Evolutionary conservation across 2,888 invertebrate species (phyloP).

Genomic region (Pseudococcus longispinus): DNA sequence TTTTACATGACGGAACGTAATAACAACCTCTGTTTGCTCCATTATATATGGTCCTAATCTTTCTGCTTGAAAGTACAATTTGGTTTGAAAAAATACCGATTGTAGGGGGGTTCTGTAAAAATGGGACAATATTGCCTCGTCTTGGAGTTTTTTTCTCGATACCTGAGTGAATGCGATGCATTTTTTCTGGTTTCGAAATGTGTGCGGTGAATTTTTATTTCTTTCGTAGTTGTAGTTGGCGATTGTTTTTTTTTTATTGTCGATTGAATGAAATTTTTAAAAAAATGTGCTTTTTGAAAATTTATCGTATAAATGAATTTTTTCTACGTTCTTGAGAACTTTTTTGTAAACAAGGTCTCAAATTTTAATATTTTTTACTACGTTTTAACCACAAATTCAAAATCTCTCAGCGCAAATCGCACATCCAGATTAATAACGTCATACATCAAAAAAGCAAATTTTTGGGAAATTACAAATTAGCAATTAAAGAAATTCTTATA

Average conservation of each 20-base stretch:
- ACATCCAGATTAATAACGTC: too few relatives aligned
- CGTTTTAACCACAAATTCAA: too few relatives aligned
- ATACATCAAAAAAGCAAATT: too few relatives aligned
- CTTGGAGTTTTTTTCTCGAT: background rate
- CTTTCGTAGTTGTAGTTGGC: background rate
- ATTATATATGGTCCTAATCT: conserved; percentile 49
- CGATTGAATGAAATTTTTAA: background rate
- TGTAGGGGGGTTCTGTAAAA: background rate
- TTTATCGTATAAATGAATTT: too few relatives aligned
- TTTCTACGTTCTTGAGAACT: too few relatives aligned
- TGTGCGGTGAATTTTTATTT: background rate
- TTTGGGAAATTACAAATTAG: too few relatives aligned
- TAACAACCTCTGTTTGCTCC: conserved; percentile 38
- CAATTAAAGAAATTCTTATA: too few relatives aligned
- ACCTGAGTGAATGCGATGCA: background rate
- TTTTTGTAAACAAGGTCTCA: too few relatives aligned
- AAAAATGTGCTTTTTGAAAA: background rate
- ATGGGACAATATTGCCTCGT: background rate
- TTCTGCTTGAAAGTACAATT: conserved; percentile 53
- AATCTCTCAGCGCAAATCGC: too few relatives aligned
- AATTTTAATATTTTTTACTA: too few relatives aligned
- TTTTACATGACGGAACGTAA: conserved; percentile 38
- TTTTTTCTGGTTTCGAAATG: too few relatives aligned
- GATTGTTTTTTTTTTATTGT: background rate
- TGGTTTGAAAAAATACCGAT: background rate